Evolutionary conservation across 2,888 invertebrate genomes (phyloP).

Genomic region (Galerucella nymphaeae): DNA sequence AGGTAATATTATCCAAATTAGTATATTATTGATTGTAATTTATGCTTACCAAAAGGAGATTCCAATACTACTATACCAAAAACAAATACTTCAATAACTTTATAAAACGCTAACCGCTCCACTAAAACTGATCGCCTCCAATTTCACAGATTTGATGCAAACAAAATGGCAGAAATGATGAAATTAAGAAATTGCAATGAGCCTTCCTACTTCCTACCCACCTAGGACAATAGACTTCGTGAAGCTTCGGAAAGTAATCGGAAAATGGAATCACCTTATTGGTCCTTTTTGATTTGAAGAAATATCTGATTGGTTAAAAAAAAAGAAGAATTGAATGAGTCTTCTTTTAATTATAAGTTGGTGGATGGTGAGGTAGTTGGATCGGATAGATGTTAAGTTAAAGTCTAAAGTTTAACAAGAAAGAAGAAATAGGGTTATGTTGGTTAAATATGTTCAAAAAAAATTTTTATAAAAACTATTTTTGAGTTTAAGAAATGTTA

Average conservation of each 20-base stretch:
- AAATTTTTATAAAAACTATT: background rate
- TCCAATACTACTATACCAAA: background rate
- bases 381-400: no score
- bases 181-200: no score
- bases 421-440: constrained; percentile 7
- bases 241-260: background rate
- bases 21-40: background rate
- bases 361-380: no score
- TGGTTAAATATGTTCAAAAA: background rate
- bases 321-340: background rate
- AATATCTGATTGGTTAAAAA: background rate
- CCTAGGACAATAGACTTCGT: background rate
- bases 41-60: background rate
- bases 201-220: no score
- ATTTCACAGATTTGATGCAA: background rate
- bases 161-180: background rate
- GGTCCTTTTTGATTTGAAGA: background rate
- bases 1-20: background rate
- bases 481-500: background rate
- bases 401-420: background rate
- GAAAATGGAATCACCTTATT: background rate
- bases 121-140: background rate
- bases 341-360: no score
- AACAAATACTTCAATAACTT: background rate
- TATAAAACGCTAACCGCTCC: background rate